Evolutionary conservation across 2,113 vertebrate genomes (phyloP), one percentile per base, ranked within the genome.

Genomic region (Pyxicephalus adspersus): DNA sequence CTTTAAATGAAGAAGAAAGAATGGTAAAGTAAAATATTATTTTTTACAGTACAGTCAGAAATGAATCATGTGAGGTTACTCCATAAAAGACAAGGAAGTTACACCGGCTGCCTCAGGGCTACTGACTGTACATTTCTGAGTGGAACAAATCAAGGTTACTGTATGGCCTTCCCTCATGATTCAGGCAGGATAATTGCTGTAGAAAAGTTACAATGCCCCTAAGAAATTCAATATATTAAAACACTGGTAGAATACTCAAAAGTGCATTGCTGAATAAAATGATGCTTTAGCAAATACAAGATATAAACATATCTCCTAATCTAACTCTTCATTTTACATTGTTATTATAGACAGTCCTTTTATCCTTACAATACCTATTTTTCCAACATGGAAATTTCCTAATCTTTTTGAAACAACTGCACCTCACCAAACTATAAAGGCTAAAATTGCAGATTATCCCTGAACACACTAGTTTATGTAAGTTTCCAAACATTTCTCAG

Each of bases 101-200:
- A 63, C 38, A 76, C 73, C 23, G 58, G 54, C 34, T 50, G 73
- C 73, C 58, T 76, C 29, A 61, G 73, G 72, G 57, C 73, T 26
- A 45, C 71, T 73, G 71, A 58, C 71, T 76, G 22, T 76, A 76
- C 73, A 63, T 76, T 76, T 76, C 58, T 61, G 58, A 76, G 55
- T 60, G 15, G 3, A 63, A 58, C 16, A 76, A 51, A 76, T 63
- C 71, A 76, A 76, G 73, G 58, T 50, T 63, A 61, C 54, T 19
- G 18, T 76, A 52, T 38, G 22, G 57, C 34, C 57, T 63, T 26
- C 38, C 57, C 31, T 63, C 23, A 25, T 76, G 31, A 45, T 58
- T 58, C 31, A 76, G 29, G 73, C 18, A 76, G 57, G 31, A 76
- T 63, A 76, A 76, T 76, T 75, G 72, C 72, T 34, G 31, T 57